Base-by-base conservation (phyloP, 1,140 invertebrate species). In the Macrobrachium nipponense region DNA sequence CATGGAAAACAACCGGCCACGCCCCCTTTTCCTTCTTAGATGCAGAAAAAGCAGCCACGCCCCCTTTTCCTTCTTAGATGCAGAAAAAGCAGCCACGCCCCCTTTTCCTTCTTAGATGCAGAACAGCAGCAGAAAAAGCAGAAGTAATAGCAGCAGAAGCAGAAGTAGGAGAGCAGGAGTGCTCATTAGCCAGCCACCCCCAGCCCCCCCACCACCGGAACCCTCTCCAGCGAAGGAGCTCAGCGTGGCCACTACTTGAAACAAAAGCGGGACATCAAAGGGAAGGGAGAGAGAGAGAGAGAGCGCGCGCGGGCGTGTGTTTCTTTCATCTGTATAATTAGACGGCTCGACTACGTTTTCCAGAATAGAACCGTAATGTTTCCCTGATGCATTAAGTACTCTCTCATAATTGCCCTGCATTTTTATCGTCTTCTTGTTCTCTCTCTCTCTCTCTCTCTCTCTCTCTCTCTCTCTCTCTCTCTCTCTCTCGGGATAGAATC, bases 281-380 rank as follows among this genome's bases (percentile, higher is more conserved):
- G 51, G 51, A 23, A 23, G 4, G 11, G 68, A 20, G 68, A 17
- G 68, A 17, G 68, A 23, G 4, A 7, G 68, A 20, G 68, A 17
- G 68, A 17, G 68, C 36, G 68, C 68, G 68, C 36, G 68, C 15
- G 68, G 17, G 68, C 27, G 68, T 70, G 68, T 70, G 36, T 70
- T 70, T 70, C 68, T 70, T 70, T 70, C 68, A 70, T 70, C 68
- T 70, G 68, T 70, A 70, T 70, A 70, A 70, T 70, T 70, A 70
- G 68, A 70, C 68, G 68, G 68, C 68, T 70, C 68, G 68, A 70
- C 68, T 70, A 70, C 68, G 68, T 70, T 70, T 70, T 70, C 20
- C 68, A 23, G 36, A 43, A 70, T 27, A 27, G 68, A 15, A 15
- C 36, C 68, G 36, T 70, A 70, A 70, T 70, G 68, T 70, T 70